phyloP scores from a whole-genome alignment of 1,140 invertebrate species.

The Pseudomyrmex concolor region DNA sequence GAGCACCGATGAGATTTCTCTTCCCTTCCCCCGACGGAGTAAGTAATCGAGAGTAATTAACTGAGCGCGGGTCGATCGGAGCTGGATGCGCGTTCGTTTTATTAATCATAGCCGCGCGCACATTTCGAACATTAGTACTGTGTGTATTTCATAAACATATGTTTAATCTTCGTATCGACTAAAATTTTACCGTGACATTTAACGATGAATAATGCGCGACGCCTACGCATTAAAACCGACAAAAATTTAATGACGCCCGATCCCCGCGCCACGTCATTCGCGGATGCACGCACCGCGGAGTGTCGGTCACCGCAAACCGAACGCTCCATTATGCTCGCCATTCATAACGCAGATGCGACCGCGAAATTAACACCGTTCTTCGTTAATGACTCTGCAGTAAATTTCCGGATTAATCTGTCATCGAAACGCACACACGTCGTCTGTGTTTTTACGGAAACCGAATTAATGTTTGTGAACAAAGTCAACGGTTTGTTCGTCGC shows the following conservation, averaged over 20 bases:
- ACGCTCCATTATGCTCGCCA: conserved; percentile 10
- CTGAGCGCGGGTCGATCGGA: conserved; percentile 34
- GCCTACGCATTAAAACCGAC: conserved; percentile 9
- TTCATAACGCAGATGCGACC: conserved; percentile 15
- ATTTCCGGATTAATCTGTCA: not conserved
- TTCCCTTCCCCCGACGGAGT: not conserved
- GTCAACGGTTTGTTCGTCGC: too few species aligned
- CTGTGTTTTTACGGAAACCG: too few species aligned
- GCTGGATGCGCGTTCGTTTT: conserved; percentile 35
- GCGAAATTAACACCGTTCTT: conserved; percentile 14
- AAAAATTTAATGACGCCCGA: not conserved
- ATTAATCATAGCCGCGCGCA: not conserved
- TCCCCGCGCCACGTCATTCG: not conserved
- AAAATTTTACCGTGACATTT: not conserved
- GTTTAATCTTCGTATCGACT: not conserved
- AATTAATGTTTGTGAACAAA: too few species aligned
- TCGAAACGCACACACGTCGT: not conserved
- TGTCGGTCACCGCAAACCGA: not conserved
- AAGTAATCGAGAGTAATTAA: conserved; percentile 42
- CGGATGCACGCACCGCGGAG: not conserved
- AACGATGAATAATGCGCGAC: not conserved
- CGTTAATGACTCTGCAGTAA: not conserved
- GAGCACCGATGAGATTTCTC: conserved; percentile 34
- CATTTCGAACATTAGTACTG: conserved; percentile 13
- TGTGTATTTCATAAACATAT: not conserved